These are phyloP conservation scores for Epinephelus fuscoguttatus DNA, from an alignment of 2,113 vertebrate genomes.

Conservation along the genomic window DNA sequence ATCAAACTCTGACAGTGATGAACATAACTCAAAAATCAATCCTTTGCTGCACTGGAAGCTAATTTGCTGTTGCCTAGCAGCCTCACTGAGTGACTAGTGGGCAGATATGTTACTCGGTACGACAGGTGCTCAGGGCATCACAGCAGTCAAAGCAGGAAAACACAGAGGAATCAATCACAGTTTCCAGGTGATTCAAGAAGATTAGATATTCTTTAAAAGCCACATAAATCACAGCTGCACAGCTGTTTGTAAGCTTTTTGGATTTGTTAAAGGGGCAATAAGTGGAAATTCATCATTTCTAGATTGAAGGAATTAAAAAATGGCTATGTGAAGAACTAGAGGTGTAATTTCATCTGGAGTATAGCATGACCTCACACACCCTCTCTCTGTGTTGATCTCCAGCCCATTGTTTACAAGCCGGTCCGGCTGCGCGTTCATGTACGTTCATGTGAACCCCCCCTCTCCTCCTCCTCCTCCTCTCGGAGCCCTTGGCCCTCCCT, in stretches of 20 bases:
- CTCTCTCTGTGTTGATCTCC: no score
- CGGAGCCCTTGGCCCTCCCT: no score
- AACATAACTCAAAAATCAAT: constrained; percentile 21
- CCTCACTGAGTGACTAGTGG: neutral
- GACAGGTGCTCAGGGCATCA: constrained; percentile 41
- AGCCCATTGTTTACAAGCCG: no score
- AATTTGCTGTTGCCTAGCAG: constrained; percentile 60
- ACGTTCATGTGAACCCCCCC: no score
- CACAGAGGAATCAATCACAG: constrained; percentile 37
- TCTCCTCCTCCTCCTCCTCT: no score
- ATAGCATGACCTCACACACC: no score
- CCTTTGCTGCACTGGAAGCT: neutral
- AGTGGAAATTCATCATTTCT: no score
- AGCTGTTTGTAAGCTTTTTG: neutral
- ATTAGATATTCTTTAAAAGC: neutral
- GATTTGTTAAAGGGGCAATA: no score
- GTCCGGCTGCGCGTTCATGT: no score
- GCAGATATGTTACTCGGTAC: constrained; percentile 27
- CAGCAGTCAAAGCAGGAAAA: constrained; percentile 9
- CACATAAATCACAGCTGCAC: neutral
- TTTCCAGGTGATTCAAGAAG: constrained; percentile 31
- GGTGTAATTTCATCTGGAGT: no score
- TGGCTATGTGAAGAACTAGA: no score
- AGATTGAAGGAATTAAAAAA: no score
- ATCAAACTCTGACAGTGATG: constrained; percentile 3